phyloP scores from a whole-genome alignment of 2,888 invertebrate species.

The Xestia rhomboidea region DNA sequence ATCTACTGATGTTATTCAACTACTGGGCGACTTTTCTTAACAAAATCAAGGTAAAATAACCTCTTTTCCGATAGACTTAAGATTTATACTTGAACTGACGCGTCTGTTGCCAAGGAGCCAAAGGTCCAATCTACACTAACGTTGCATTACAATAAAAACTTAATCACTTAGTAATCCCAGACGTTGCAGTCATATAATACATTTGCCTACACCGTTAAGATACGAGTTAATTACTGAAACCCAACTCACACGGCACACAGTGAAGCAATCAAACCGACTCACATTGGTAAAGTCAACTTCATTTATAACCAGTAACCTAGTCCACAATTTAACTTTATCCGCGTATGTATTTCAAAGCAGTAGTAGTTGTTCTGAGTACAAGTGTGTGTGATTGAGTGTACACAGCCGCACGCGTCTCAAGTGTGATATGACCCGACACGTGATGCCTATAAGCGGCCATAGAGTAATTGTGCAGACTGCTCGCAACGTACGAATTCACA shows the following conservation, averaged over 20 bases:
- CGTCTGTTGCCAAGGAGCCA: constrained; percentile 11
- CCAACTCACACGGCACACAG: constrained; percentile 59
- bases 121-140: constrained; percentile 26
- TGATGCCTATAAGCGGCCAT: constrained; percentile 70
- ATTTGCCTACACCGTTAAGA: constrained; percentile 52
- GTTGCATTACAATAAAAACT: constrained; percentile 41
- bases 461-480: constrained; percentile 69
- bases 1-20: background rate
- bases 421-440: constrained; percentile 77
- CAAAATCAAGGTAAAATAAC: background rate
- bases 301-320: too few species aligned
- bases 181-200: constrained; percentile 46
- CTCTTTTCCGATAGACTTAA: background rate
- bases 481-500: constrained; percentile 38
- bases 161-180: constrained; percentile 46
- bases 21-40: background rate
- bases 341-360: constrained; percentile 26
- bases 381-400: constrained; percentile 24
- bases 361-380: background rate
- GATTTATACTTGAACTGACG: background rate
- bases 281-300: constrained; percentile 57
- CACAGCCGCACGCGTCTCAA: constrained; percentile 73
- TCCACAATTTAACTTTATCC: background rate
- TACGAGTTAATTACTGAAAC: constrained; percentile 71
- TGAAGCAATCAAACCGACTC: constrained; percentile 62